Evolutionary conservation across 2,113 vertebrate species (phyloP).

Genomic region (Pelusios castaneus): DNA sequence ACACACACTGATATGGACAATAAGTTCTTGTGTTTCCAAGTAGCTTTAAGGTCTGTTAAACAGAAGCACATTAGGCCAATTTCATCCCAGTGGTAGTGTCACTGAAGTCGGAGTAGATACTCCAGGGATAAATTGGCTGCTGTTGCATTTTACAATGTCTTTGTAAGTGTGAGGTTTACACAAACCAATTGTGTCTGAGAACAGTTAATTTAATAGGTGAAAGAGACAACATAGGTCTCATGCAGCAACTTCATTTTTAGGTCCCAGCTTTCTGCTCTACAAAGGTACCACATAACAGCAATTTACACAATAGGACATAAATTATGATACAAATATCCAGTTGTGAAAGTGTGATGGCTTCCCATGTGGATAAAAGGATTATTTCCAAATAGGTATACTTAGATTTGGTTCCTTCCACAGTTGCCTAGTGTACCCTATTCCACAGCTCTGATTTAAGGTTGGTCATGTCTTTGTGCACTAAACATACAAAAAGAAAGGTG

Average conservation of each 20-base stretch:
- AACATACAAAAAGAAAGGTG: neutral
- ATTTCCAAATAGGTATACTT: neutral
- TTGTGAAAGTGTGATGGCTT: neutral
- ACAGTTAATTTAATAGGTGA: neutral
- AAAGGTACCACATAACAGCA: neutral
- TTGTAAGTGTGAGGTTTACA: neutral
- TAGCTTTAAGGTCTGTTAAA: neutral
- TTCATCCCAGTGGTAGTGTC: neutral
- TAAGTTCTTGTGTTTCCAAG: neutral
- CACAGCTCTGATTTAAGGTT: neutral
- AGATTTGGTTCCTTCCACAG: neutral
- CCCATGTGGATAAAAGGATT: neutral
- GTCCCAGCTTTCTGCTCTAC: neutral
- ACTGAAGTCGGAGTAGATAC: neutral
- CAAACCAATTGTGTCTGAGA: neutral
- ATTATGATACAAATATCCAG: neutral
- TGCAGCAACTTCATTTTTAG: neutral
- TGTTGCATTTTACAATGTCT: neutral
- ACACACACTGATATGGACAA: neutral
- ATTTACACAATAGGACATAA: neutral
- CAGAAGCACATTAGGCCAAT: neutral
- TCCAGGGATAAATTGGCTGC: neutral
- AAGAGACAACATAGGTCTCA: neutral
- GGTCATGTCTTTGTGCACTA: neutral
- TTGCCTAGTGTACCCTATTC: neutral